Evolutionary conservation across 2,797 vertebrate genomes (phyloP).

Genomic region (Furcifer pardalis): DNA sequence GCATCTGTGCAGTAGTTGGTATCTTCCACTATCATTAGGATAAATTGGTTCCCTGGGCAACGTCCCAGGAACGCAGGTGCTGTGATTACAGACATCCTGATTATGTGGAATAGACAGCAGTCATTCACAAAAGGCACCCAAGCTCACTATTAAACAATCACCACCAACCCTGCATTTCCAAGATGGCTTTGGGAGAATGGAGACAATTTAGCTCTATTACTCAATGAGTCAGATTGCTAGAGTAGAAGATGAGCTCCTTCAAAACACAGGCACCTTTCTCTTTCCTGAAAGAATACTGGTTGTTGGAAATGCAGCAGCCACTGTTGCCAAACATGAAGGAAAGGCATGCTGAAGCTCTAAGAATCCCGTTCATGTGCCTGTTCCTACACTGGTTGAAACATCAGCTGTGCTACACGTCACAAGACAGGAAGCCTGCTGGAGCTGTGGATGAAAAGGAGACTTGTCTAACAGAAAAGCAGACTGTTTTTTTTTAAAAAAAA

Average conservation of each 20-base stretch:
- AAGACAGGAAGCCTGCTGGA: too few relatives aligned
- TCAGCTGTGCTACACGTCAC: too few relatives aligned
- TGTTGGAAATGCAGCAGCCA: not conserved
- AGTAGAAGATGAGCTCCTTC: not conserved
- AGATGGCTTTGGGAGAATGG: not conserved
- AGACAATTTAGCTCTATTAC: slow-evolving; percentile 11
- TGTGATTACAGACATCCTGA: slow-evolving; percentile 59
- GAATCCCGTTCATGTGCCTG: too few relatives aligned
- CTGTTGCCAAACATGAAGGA: too few relatives aligned
- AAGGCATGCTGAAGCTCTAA: too few relatives aligned
- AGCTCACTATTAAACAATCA: slow-evolving; percentile 42
- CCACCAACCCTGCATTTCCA: not conserved
- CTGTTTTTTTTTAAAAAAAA: too few relatives aligned
- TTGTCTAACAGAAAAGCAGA: too few relatives aligned
- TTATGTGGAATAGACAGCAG: slow-evolving; percentile 47
- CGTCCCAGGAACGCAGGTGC: slow-evolving; percentile 60
- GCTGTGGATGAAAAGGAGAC: too few relatives aligned
- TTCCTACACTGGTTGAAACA: too few relatives aligned
- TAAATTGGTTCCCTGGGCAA: slow-evolving; percentile 73
- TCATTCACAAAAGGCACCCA: slow-evolving; percentile 49
- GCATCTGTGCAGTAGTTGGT: slow-evolving; percentile 64
- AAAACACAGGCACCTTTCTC: not conserved
- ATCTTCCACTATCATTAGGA: slow-evolving; percentile 70
- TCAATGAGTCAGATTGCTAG: not conserved
- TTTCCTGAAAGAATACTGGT: not conserved